phyloP scores from a whole-genome alignment of 2,113 vertebrate species.

The Dolichallabes microphthalmus region DNA sequence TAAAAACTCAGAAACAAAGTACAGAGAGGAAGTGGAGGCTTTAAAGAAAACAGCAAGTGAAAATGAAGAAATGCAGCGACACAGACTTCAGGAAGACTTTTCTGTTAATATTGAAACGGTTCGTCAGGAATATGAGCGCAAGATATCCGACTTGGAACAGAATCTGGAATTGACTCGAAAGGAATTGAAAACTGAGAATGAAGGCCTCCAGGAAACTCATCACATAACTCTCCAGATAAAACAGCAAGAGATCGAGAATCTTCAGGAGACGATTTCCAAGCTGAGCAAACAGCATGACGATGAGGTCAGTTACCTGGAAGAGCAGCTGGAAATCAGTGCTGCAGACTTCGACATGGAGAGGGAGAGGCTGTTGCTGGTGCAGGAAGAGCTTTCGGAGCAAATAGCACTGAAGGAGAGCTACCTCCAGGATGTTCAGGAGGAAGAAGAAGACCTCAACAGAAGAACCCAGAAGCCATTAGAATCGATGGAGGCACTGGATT shows the following conservation, averaged over 20 bases:
- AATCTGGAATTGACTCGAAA: conserved; percentile 70
- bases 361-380: conserved; percentile 72
- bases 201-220: conserved; percentile 73
- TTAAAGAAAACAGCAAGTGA: conserved; percentile 71
- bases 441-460: conserved; percentile 69
- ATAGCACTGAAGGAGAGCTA: conserved; percentile 74
- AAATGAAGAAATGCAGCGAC: conserved; percentile 62
- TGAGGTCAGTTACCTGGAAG: conserved; percentile 78
- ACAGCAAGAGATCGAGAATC: conserved; percentile 75
- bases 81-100: conserved; percentile 63
- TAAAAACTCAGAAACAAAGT: conserved; percentile 65
- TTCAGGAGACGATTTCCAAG: conserved; percentile 77
- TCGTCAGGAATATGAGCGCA: conserved; percentile 69
- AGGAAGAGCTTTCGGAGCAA: conserved; percentile 74
- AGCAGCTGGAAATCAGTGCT: conserved; percentile 66
- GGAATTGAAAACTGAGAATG: conserved; percentile 69
- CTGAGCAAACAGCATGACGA: conserved; percentile 75
- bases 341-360: conserved; percentile 77
- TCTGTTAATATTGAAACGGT: conserved; percentile 69
- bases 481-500: not conserved
- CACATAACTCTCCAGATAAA: conserved; percentile 73
- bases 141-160: conserved; percentile 72
- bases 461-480: conserved; percentile 39
- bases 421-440: conserved; percentile 68
- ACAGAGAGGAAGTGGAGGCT: conserved; percentile 72